Conservation (phyloP, 1,140 invertebrate species). For the Brachionus plicatilis region DNA sequence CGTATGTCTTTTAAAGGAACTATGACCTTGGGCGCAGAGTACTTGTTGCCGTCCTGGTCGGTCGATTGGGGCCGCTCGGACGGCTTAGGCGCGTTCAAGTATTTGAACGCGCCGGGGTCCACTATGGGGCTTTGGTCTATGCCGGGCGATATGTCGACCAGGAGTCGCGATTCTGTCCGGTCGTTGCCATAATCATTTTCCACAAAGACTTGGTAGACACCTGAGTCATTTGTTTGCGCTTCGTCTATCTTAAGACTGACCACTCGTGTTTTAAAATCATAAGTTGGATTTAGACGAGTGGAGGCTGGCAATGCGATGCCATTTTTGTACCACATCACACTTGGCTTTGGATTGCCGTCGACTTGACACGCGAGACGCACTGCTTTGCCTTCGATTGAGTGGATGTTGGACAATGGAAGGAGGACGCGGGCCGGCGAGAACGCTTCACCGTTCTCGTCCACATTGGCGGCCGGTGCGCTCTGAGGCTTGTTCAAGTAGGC, state of each 20-base stretch:
- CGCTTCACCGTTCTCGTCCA: background rate
- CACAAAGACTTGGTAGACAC: conserved; percentile 9
- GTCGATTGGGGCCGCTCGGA: background rate
- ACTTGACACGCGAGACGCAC: conserved; percentile 68
- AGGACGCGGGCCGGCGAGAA: conserved; percentile 1
- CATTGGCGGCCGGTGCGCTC: background rate
- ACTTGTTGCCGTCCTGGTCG: background rate
- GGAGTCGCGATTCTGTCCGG: background rate
- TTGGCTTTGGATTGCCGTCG: conserved; percentile 62
- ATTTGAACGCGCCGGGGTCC: conserved; percentile 5
- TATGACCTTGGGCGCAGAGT: conserved; percentile 47
- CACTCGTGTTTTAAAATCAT: conserved; percentile 23
- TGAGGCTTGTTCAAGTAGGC: conserved; percentile 6
- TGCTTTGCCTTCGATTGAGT: conserved; percentile 62
- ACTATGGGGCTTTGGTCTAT: conserved; percentile 33
- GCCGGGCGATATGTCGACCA: background rate
- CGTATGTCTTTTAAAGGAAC: conserved; percentile 54
- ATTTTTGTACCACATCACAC: conserved; percentile 34
- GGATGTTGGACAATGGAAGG: background rate
- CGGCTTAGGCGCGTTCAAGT: background rate
- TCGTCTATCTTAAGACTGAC: conserved; percentile 6
- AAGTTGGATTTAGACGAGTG: background rate
- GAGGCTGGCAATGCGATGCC: background rate
- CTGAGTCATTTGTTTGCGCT: background rate
- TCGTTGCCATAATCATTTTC: conserved; percentile 23